A percentile compares a stretch with the other conserved stretches of the same genome.
These are phyloP conservation scores for Rhopalosiphum nymphaeae DNA, from an alignment of 2,888 invertebrate species.

Conservation along the genomic window DNA sequence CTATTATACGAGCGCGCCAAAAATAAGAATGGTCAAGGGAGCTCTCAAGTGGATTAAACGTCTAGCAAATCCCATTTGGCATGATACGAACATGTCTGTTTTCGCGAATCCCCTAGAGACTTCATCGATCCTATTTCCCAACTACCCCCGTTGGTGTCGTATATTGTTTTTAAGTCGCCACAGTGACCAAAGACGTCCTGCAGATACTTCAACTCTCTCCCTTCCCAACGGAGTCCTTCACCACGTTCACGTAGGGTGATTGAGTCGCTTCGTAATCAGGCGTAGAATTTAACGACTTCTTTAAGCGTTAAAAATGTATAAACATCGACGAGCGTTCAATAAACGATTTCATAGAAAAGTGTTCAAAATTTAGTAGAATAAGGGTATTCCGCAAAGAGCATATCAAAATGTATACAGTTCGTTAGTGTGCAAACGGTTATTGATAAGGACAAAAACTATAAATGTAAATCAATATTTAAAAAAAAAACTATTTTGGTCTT, in stretches of 20 bases:
- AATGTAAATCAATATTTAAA: neutral
- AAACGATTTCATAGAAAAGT: neutral
- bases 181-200: neutral
- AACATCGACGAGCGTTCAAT: neutral
- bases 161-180: neutral
- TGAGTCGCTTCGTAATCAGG: neutral
- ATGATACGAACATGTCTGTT: conserved; percentile 24
- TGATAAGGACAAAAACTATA: neutral
- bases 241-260: neutral
- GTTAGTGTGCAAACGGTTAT: neutral
- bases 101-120: neutral
- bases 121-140: neutral
- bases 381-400: neutral
- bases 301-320: neutral
- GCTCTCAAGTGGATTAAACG: neutral
- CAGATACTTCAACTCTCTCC: neutral
- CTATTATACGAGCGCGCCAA: neutral
- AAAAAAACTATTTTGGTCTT: neutral
- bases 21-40: neutral
- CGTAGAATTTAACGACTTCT: neutral
- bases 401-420: neutral
- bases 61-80: conserved; percentile 12
- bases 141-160: neutral
- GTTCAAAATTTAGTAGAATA: neutral
- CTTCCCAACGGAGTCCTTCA: neutral